Conservation (phyloP, 1,140 invertebrate genomes). For the Gryon sp. region DNA sequence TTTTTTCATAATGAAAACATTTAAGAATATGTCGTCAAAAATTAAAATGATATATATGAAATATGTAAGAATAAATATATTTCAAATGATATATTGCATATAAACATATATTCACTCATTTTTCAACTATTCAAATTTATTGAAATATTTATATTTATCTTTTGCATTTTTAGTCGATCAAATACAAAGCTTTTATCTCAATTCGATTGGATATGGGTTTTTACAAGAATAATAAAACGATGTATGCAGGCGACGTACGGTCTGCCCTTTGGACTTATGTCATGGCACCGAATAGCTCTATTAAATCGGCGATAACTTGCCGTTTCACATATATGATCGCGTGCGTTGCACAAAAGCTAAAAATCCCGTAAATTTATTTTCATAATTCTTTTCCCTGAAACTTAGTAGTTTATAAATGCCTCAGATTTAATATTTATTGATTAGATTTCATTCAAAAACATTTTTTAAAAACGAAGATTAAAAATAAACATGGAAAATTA, state of each 20-base stretch:
- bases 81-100: too few relatives aligned
- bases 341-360: slow-evolving; percentile 14
- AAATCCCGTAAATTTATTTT: slow-evolving; percentile 37
- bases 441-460: not conserved
- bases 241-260: slow-evolving; percentile 61
- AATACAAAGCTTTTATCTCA: slow-evolving; percentile 61
- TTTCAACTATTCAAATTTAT: too few relatives aligned
- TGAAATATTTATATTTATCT: too few relatives aligned
- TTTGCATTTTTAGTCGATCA: slow-evolving; percentile 56
- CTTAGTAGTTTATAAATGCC: slow-evolving; percentile 30
- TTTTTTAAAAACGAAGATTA: too few relatives aligned
- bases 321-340: slow-evolving; percentile 23
- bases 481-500: too few relatives aligned
- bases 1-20: too few relatives aligned
- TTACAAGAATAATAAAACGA: slow-evolving; percentile 51
- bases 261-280: slow-evolving; percentile 57
- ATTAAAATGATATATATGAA: too few relatives aligned
- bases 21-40: too few relatives aligned
- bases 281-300: slow-evolving; percentile 50
- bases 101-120: too few relatives aligned
- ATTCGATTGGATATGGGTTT: slow-evolving; percentile 63
- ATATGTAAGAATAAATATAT: too few relatives aligned
- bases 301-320: slow-evolving; percentile 51
- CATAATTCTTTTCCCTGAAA: slow-evolving; percentile 25
- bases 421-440: slow-evolving; percentile 7